phyloP scores from a whole-genome alignment of 2,797 vertebrate species.

The Huso huso region DNA sequence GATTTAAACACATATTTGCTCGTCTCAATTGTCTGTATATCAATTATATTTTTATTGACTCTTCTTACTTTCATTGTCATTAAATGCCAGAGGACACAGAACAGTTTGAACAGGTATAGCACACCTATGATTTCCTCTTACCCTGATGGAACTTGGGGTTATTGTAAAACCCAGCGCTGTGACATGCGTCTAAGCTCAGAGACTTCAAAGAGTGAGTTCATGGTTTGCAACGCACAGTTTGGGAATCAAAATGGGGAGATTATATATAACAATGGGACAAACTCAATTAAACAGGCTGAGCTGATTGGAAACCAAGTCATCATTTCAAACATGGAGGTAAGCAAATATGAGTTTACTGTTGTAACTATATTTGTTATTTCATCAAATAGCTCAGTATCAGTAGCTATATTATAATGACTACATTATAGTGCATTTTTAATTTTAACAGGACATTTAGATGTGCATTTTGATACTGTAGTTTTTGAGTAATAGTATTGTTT shows the following conservation, averaged over 20 bases:
- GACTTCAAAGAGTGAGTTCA: conserved; percentile 49
- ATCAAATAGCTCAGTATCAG: too few relatives aligned
- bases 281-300: too few relatives aligned
- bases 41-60: conserved; percentile 48
- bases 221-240: conserved; percentile 36
- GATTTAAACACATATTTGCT: conserved; percentile 50
- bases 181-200: conserved; percentile 57
- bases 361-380: too few relatives aligned
- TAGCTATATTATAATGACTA: too few relatives aligned
- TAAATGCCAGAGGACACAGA: conserved; percentile 42
- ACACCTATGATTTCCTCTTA: conserved; percentile 48
- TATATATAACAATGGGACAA: too few relatives aligned
- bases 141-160: conserved; percentile 51
- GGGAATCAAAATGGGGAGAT: too few relatives aligned
- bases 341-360: too few relatives aligned
- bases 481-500: neutral
- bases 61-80: conserved; percentile 48
- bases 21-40: conserved; percentile 48
- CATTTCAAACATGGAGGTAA: too few relatives aligned
- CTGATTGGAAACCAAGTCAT: too few relatives aligned
- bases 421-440: too few relatives aligned
- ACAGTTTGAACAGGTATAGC: conserved; percentile 40
- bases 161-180: conserved; percentile 55
- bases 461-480: too few relatives aligned
- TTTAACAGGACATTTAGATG: too few relatives aligned